Conservation (phyloP, 2,888 invertebrate genomes). For the Malacosoma neustria region DNA sequence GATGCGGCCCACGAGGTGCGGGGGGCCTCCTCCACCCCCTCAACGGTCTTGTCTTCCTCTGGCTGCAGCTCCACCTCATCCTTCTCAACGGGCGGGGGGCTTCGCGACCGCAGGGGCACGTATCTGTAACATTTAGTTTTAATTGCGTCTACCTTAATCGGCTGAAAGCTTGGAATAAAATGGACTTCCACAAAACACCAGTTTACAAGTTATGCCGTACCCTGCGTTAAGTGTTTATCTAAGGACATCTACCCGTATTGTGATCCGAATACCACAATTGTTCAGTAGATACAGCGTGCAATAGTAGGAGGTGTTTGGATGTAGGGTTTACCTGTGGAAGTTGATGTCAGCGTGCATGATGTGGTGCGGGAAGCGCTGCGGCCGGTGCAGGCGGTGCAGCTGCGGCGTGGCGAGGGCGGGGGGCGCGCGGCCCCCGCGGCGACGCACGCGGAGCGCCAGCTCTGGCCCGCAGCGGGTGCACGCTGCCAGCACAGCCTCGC, state of each 20-base stretch:
- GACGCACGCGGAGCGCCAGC: constrained; percentile 30
- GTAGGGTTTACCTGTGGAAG: not conserved
- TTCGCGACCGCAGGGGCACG: constrained; percentile 5
- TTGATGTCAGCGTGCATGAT: constrained; percentile 4
- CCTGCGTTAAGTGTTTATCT: too few species aligned
- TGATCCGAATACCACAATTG: too few species aligned
- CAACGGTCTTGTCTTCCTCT: constrained; percentile 8
- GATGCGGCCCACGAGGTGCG: constrained; percentile 24
- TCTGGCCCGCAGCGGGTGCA: constrained; percentile 19
- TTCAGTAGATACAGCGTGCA: too few species aligned
- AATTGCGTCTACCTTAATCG: too few species aligned
- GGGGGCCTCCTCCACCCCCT: constrained; percentile 10
- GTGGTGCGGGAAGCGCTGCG: constrained; percentile 3
- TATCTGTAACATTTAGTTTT: too few species aligned
- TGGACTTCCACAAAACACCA: too few species aligned
- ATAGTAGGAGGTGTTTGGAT: too few species aligned
- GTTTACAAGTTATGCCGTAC: too few species aligned
- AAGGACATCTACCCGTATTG: too few species aligned
- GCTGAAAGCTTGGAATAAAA: too few species aligned
- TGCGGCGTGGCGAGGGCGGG: constrained; percentile 18
- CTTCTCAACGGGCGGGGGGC: constrained; percentile 5
- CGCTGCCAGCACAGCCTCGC: constrained; percentile 28
- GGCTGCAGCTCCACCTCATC: constrained; percentile 7
- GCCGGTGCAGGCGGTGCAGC: constrained; percentile 8
- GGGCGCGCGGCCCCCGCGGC: constrained; percentile 26